A percentile compares a stretch with the other conserved stretches of the same genome.
These are phyloP conservation scores for Allophyes oxyacanthae DNA, from an alignment of 2,888 invertebrate genomes.

Conservation along the genomic window DNA sequence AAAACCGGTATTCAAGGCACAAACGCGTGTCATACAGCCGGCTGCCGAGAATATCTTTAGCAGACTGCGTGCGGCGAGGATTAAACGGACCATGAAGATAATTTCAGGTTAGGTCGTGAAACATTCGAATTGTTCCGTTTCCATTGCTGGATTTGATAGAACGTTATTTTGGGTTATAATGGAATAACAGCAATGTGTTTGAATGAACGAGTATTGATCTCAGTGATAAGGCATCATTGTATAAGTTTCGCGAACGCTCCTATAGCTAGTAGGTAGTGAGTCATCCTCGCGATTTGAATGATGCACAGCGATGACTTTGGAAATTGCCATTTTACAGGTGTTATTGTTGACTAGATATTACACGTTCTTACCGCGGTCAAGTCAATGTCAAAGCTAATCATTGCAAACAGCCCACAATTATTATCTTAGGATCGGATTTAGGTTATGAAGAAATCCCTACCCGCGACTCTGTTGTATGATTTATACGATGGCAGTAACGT, in stretches of 20 bases:
- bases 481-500: no score
- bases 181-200: conserved; percentile 35
- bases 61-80: conserved; percentile 74
- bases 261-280: conserved; percentile 32
- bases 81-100: conserved; percentile 56
- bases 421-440: background rate
- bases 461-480: no score
- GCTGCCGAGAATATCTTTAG: conserved; percentile 71
- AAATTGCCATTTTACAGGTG: conserved; percentile 51
- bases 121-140: conserved; percentile 21
- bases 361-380: conserved; percentile 26
- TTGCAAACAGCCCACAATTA: background rate
- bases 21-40: conserved; percentile 71
- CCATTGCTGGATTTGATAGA: conserved; percentile 53
- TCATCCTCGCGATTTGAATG: conserved; percentile 45
- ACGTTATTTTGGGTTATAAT: background rate
- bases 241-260: conserved; percentile 18
- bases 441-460: no score
- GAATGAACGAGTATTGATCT: conserved; percentile 5
- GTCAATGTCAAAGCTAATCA: conserved; percentile 33
- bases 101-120: conserved; percentile 24
- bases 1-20: conserved; percentile 68
- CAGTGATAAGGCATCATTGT: conserved; percentile 10
- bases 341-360: conserved; percentile 40
- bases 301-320: conserved; percentile 35